Evolutionary conservation across 2,113 vertebrate species (phyloP), one percentile per base, ranked within the genome.

Genomic region (Erythrolamprus reginae): DNA sequence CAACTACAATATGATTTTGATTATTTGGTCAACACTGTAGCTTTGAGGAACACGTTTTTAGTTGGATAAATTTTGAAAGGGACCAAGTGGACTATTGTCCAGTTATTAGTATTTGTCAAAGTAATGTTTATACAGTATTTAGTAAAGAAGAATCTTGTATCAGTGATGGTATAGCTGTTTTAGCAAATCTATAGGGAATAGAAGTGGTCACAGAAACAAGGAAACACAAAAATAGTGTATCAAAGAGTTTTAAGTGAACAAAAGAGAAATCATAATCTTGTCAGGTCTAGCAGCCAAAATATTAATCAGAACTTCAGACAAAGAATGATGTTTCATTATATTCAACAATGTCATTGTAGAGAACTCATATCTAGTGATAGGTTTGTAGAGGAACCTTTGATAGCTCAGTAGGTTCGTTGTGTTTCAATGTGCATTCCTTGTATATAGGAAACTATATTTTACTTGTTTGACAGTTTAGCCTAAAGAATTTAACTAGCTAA

Each of bases 351-450:
- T 89, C 93, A 94, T 87, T 91, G 24, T 84, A 84, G 93, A 91
- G 55, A 91, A 48, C 85, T 70, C 13, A 90, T 91, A 94, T 92
- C 92, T 90, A 83, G 93, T 84, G 94, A 92, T 96, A 87, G 92
- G 45, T 48, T 90, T 92, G 93, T 95, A 92, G 94, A 94, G 95
- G 96, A 96, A 96, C 96, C 19, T 94, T 94, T 48, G 91, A 95
- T 95, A 96, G 95, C 42, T 94, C 94, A 48, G 95, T 92, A 92
- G 95, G 96, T 10, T 94, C 97, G 96, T 96, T 93, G 95, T 95
- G 50, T 93, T 93, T 10, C 77, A 95, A 1, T 77, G 70, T 77
- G 33, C 33, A 77, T 77, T 77, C 33, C 70, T 42, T 92, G 96
- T 94, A 90, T 96, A 95, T 94, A 93, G 88, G 95, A 83, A 58